These are phyloP conservation scores for Phrynocephalus guinanensis DNA, from an alignment of 2,797 vertebrate genomes.

Conservation along the genomic window DNA sequence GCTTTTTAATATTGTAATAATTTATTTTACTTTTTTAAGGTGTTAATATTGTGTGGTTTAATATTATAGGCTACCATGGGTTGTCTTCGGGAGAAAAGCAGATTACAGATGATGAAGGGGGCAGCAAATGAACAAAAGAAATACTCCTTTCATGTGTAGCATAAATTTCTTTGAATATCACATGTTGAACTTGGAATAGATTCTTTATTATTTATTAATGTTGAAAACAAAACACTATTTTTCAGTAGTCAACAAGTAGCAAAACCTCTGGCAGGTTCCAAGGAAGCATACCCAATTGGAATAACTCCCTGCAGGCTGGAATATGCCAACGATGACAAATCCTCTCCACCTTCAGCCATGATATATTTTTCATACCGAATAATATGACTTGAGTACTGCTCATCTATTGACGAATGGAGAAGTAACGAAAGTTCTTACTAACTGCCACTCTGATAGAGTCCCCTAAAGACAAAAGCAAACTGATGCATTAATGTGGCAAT, in stretches of 20 bases:
- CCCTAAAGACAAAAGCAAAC: conserved; percentile 6
- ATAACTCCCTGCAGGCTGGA: not conserved
- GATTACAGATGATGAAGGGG: too few species aligned
- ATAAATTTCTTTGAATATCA: not conserved
- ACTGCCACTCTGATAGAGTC: not conserved
- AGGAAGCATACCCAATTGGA: conserved; percentile 29
- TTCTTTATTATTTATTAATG: not conserved
- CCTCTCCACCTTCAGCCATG: conserved; percentile 29
- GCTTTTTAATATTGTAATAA: too few species aligned
- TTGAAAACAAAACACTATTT: not conserved
- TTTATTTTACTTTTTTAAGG: too few species aligned
- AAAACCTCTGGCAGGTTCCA: conserved; percentile 29
- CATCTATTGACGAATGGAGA: conserved; percentile 5
- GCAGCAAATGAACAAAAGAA: not conserved
- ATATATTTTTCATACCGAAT: conserved; percentile 7
- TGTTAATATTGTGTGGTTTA: too few species aligned
- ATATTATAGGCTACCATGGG: too few species aligned
- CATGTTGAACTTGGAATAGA: not conserved
- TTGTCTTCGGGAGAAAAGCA: too few species aligned
- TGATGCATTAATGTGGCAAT: not conserved
- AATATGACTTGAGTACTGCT: conserved; percentile 31
- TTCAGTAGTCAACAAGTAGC: not conserved
- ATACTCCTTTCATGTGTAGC: not conserved
- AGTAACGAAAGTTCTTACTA: not conserved
- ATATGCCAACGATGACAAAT: conserved; percentile 9